These are phyloP conservation scores for Apomyelois bistriatella DNA, from an alignment of 2,888 invertebrate genomes.

Conservation along the genomic window DNA sequence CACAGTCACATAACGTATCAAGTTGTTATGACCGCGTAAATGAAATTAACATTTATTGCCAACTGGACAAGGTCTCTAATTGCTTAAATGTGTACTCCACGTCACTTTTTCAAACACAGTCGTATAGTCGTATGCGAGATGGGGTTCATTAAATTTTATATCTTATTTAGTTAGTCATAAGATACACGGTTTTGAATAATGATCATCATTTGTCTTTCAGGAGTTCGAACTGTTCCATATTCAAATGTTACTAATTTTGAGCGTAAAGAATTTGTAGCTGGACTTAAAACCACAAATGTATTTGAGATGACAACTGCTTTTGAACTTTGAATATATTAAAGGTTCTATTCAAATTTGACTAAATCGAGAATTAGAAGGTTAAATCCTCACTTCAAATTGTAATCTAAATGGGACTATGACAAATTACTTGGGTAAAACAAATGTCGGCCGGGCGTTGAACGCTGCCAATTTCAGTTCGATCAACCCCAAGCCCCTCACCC, in stretches of 20 bases:
- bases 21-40: constrained; percentile 45
- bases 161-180: constrained; percentile 31
- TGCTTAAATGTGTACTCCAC: constrained; percentile 35
- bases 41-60: constrained; percentile 56
- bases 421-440: constrained; percentile 53
- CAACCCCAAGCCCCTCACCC: constrained; percentile 49
- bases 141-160: constrained; percentile 30
- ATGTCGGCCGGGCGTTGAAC: constrained; percentile 59
- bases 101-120: constrained; percentile 21
- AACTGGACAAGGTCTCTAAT: constrained; percentile 53
- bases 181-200: constrained; percentile 30
- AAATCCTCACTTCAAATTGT: background rate
- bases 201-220: constrained; percentile 19
- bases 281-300: constrained; percentile 25
- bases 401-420: constrained; percentile 29
- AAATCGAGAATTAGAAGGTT: no score
- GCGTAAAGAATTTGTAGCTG: constrained; percentile 15
- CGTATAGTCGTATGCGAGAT: constrained; percentile 23
- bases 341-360: no score
- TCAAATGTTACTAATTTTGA: constrained; percentile 39
- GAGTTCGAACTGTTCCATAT: constrained; percentile 44
- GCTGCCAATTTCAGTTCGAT: constrained; percentile 72
- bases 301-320: background rate
- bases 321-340: no score
- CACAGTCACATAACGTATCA: constrained; percentile 50